phyloP scores from a whole-genome alignment of 2,113 vertebrate species.

The Argyrosomus japonicus region DNA sequence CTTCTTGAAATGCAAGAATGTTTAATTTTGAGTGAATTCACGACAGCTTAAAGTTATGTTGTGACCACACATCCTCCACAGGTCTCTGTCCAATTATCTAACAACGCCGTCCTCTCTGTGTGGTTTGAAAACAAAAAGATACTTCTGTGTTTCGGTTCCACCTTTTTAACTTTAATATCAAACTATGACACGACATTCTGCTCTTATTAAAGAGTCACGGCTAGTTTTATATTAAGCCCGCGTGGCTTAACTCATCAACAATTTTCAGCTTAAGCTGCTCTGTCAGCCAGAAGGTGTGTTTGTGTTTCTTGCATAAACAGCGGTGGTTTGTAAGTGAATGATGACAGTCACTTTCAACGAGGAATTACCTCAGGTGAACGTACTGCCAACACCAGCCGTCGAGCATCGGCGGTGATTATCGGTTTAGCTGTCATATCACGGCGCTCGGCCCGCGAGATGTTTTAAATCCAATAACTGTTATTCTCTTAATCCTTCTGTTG shows the following conservation, averaged over 20 bases:
- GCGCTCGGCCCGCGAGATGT: constrained; percentile 1
- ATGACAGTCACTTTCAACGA: constrained; percentile 67
- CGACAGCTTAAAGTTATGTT: constrained; percentile 13
- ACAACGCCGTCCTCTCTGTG: constrained; percentile 8
- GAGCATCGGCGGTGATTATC: constrained; percentile 33
- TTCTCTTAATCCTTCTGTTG: constrained; percentile 42
- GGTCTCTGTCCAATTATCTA: constrained; percentile 42
- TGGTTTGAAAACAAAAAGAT: constrained; percentile 32
- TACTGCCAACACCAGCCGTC: constrained; percentile 4
- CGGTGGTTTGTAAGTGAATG: constrained; percentile 38
- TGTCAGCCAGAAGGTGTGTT: constrained; percentile 48
- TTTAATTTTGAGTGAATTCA: constrained; percentile 26
- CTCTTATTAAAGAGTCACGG: not conserved
- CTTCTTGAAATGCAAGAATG: constrained; percentile 66
- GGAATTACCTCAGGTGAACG: constrained; percentile 53
- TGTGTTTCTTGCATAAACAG: constrained; percentile 46
- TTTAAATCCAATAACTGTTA: constrained; percentile 55
- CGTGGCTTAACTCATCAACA: constrained; percentile 30
- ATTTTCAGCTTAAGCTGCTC: constrained; percentile 35
- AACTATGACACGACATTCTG: not conserved
- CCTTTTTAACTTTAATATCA: not conserved
- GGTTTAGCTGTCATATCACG: constrained; percentile 43
- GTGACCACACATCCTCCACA: constrained; percentile 25
- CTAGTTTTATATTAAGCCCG: not conserved
- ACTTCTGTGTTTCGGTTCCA: constrained; percentile 17